Evolutionary conservation across 2,797 vertebrate species (phyloP).

Genomic region (Coregonus suidteri): DNA sequence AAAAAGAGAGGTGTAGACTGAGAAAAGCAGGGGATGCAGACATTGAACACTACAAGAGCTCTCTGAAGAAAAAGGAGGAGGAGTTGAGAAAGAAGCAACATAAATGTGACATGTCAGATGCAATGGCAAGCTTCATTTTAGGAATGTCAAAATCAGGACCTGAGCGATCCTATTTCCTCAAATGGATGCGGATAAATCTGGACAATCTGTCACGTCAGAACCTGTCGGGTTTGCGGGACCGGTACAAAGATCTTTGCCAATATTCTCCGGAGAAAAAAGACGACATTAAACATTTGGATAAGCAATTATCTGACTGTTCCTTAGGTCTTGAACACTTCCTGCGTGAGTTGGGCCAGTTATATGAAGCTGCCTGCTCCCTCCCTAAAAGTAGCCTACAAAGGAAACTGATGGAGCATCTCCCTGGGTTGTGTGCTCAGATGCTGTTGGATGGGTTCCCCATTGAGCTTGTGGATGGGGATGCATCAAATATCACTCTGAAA

Average conservation of each 20-base stretch:
- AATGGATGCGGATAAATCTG: constrained; percentile 70
- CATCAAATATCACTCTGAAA: constrained; percentile 59
- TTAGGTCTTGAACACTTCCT: constrained; percentile 44
- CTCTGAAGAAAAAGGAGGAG: constrained; percentile 44
- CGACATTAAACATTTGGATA: constrained; percentile 37
- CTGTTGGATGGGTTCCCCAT: constrained; percentile 62
- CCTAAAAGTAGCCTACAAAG: constrained; percentile 28
- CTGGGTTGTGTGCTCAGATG: constrained; percentile 62
- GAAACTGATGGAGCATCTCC: constrained; percentile 53
- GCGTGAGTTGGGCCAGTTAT: constrained; percentile 55
- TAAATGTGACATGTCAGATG: constrained; percentile 34
- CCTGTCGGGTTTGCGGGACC: constrained; percentile 39
- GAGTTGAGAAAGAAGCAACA: constrained; percentile 52
- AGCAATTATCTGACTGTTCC: constrained; percentile 48
- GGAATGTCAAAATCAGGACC: constrained; percentile 31
- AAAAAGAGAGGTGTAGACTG: constrained; percentile 66
- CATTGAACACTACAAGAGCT: constrained; percentile 38
- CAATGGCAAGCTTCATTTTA: constrained; percentile 57
- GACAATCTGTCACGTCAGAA: constrained; percentile 46
- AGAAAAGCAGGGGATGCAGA: background rate
- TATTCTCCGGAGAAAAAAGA: background rate
- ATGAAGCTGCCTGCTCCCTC: constrained; percentile 49
- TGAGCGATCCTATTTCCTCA: constrained; percentile 66
- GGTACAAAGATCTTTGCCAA: constrained; percentile 33
- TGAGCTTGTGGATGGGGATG: constrained; percentile 68